These are phyloP conservation scores for Ceyx erithaca DNA, from an alignment of 2,797 vertebrate species.

Conservation along the genomic window DNA sequence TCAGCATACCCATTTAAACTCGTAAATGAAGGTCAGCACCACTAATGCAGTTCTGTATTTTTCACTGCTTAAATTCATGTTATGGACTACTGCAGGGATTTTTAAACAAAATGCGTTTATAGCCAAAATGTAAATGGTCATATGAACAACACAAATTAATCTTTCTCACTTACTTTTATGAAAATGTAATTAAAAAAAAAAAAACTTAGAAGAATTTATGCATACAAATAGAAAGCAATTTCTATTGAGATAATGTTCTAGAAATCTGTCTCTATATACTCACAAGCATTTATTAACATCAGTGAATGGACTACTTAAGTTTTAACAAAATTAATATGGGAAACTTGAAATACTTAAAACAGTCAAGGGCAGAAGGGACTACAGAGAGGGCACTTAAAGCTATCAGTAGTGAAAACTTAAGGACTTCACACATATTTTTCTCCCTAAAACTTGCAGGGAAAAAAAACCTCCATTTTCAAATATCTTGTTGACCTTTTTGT, in stretches of 20 bases:
- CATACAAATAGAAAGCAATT: neutral
- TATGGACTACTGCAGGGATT: neutral
- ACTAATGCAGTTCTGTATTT: neutral
- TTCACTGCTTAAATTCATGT: neutral
- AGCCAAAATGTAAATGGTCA: neutral
- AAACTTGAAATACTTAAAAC: neutral
- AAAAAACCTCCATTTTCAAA: neutral
- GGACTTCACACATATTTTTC: neutral
- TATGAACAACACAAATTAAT: neutral
- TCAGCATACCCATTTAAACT: neutral
- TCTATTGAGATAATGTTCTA: neutral
- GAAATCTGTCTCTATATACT: slow-evolving; percentile 6
- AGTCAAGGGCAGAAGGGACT: slow-evolving; percentile 2
- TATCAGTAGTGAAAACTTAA: neutral
- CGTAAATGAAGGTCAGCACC: neutral
- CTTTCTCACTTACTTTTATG: neutral
- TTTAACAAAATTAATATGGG: slow-evolving; percentile 5
- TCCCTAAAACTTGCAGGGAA: neutral
- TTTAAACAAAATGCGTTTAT: neutral
- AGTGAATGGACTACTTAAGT: slow-evolving; percentile 13
- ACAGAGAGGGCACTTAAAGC: neutral
- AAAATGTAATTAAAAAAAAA: neutral
- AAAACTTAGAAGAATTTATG: neutral
- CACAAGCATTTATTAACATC: neutral
- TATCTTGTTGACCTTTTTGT: neutral